Evolutionary conservation across 2,113 vertebrate genomes (phyloP), one percentile per base, ranked within the genome.

Genomic region (Eulemur rufifrons): DNA sequence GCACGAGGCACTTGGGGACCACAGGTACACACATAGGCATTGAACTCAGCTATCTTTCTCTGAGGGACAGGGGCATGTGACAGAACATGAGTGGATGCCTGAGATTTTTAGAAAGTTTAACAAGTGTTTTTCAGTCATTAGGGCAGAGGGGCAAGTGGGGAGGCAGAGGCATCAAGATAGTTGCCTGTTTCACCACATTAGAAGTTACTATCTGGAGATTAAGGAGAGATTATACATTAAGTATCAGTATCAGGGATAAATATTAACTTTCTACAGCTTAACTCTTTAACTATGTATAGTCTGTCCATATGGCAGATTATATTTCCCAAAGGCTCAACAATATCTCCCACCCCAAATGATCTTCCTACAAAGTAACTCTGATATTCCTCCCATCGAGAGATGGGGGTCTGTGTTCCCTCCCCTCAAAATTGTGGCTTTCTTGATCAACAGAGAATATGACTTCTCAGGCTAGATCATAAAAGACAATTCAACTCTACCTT

Each of bases 51-150:
- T 6, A 1, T 47, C 86, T 68, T 78, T 29, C 29, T 15, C 84
- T 56, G 69, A 96, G 21, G 84, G 64, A 77, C 0, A 0, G n/a
- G 14, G 50, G 76, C 76, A 17, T 34, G 34, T 85, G 92, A 86
- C 8, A 50, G 59, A 89, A 82, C 56, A 85, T 37, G 95, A 74
- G 29, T 27, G 50, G 78, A 89, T 80, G 73, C 69, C 77, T 88
- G 83, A 93, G 90, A 90, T 47, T 50, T 96, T 94, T 56, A 42
- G 80, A 77, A 94, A 84, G 13, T 81, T 97, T 73, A 63, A 42
- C 90, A 61, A 87, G 76, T 76, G 69, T 71, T 52, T 27, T 32
- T 42, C 52, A 86, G 80, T 71, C 80, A 56, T 52, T 52, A 64
- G 47, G 52, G 20, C 54, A 34, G 21, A 21, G 10, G 17, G 9